Evolutionary conservation across 2,797 vertebrate species (phyloP).

Genomic region (Tokudaia muenninki): DNA sequence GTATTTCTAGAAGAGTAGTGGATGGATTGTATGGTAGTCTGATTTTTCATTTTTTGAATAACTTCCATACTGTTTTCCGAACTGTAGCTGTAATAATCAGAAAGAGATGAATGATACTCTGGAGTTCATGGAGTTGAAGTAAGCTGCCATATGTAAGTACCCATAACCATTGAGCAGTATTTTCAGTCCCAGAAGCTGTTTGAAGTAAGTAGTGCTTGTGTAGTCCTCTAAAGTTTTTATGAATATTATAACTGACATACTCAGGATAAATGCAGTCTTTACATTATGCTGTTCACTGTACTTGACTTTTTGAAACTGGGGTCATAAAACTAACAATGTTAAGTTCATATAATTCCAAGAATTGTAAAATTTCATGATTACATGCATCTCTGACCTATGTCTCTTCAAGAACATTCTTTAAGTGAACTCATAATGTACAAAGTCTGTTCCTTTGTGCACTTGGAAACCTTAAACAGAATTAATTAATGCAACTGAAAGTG

Average conservation of each 20-base stretch:
- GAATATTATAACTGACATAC: background rate
- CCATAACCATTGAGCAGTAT: background rate
- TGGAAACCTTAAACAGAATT: background rate
- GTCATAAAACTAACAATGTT: background rate
- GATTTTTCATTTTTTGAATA: background rate
- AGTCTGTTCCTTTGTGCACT: background rate
- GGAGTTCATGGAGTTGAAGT: background rate
- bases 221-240: background rate
- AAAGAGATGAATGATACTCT: background rate
- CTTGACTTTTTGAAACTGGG: background rate
- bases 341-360: background rate
- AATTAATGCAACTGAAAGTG: background rate
- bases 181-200: background rate
- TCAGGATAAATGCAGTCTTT: background rate
- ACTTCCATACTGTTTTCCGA: background rate
- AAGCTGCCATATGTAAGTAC: background rate
- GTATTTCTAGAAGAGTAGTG: background rate
- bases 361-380: background rate
- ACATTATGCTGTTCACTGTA: background rate
- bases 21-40: background rate
- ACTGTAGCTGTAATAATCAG: background rate
- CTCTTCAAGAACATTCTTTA: background rate
- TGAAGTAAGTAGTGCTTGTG: background rate
- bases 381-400: background rate
- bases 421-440: background rate